These are phyloP conservation scores for Tachyglossus aculeatus DNA, from an alignment of 2,797 vertebrate genomes.

Conservation along the genomic window DNA sequence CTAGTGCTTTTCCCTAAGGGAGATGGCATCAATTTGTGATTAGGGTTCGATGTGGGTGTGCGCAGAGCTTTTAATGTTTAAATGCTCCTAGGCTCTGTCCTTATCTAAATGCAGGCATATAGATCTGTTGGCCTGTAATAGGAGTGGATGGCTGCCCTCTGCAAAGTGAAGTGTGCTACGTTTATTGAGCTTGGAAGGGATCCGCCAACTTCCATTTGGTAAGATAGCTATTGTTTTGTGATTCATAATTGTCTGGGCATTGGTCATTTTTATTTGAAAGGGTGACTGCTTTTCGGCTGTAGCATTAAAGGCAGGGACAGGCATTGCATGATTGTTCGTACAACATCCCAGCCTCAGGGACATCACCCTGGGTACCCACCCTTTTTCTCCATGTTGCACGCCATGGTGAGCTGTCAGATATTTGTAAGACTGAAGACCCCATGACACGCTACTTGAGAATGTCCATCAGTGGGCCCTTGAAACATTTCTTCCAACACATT, in stretches of 20 bases:
- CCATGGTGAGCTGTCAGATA: too few species aligned
- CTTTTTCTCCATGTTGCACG: too few species aligned
- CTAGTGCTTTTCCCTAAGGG: background rate
- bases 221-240: background rate
- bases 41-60: fast-evolving
- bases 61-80: background rate
- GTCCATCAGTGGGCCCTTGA: too few species aligned
- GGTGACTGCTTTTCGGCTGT: background rate
- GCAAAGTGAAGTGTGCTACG: too few species aligned
- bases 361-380: too few species aligned
- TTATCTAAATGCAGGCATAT: background rate
- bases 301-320: too few species aligned
- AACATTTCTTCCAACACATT: too few species aligned
- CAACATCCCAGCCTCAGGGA: too few species aligned
- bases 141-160: background rate
- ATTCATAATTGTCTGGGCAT: background rate
- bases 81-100: background rate
- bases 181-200: background rate
- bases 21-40: too few species aligned
- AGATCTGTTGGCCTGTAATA: fast-evolving
- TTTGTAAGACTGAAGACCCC: too few species aligned
- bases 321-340: too few species aligned
- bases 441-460: too few species aligned
- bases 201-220: background rate
- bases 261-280: background rate